Evolutionary conservation across 2,888 invertebrate species (phyloP).

Genomic region (Zaprionus obscuricornis): DNA sequence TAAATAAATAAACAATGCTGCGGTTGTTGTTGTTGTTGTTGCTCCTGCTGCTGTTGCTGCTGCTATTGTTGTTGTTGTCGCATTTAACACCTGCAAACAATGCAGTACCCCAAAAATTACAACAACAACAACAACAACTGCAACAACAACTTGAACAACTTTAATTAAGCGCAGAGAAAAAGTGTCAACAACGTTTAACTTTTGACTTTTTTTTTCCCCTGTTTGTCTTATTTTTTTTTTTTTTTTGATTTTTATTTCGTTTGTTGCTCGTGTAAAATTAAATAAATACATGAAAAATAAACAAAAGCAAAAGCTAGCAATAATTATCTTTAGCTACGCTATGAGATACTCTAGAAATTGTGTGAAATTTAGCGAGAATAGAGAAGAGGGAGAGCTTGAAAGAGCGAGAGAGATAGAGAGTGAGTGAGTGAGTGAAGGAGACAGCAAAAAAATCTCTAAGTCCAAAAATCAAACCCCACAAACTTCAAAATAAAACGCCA

Average conservation of each 20-base stretch:
- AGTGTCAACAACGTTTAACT: conserved; percentile 69
- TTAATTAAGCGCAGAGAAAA: conserved; percentile 55
- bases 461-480: conserved; percentile 16
- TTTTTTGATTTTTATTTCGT: too few species aligned
- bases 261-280: conserved; percentile 8
- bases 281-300: neutral
- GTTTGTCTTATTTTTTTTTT: too few species aligned
- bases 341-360: too few species aligned
- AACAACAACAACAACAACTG: conserved; percentile 19
- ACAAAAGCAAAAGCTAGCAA: conserved; percentile 2
- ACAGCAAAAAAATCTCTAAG: too few species aligned
- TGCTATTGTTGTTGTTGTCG: conserved; percentile 16
- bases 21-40: conserved; percentile 28
- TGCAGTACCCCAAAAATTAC: conserved; percentile 43
- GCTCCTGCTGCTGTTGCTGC: conserved; percentile 12
- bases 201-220: conserved; percentile 57
- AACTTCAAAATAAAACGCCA: too few species aligned
- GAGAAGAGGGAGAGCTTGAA: too few species aligned
- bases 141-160: conserved; percentile 15
- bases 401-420: too few species aligned
- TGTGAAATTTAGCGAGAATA: too few species aligned
- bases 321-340: too few species aligned
- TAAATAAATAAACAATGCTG: conserved; percentile 39
- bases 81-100: conserved; percentile 56
- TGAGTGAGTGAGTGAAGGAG: too few species aligned